Conservation (phyloP, 2,113 vertebrate genomes). For the Naja naja region DNA sequence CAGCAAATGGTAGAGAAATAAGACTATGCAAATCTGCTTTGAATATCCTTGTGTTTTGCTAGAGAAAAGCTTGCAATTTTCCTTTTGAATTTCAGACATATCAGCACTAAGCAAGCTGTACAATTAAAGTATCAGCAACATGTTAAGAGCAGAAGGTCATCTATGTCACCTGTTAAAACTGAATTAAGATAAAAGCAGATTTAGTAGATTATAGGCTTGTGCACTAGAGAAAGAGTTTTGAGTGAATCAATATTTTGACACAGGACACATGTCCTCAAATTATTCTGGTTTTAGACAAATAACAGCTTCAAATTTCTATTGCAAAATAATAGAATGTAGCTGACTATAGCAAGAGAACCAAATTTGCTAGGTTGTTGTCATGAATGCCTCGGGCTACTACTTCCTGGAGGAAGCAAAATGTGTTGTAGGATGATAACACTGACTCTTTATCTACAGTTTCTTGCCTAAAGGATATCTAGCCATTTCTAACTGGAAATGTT, state of each 20-base stretch:
- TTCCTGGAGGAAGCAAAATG: background rate
- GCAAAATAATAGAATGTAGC: background rate
- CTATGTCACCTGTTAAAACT: background rate
- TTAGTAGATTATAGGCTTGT: background rate
- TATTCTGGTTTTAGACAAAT: background rate
- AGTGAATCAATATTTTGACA: background rate
- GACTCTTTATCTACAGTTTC: background rate
- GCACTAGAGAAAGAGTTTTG: background rate
- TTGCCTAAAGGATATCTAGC: background rate
- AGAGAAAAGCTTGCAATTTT: background rate
- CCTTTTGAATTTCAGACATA: background rate
- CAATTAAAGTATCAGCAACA: background rate
- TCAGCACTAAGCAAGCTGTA: background rate
- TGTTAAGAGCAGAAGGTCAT: background rate
- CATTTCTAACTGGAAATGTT: background rate
- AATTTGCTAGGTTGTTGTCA: background rate
- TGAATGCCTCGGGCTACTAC: background rate
- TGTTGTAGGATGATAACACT: background rate
- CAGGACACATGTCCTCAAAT: background rate
- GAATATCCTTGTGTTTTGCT: background rate
- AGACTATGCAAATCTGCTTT: background rate
- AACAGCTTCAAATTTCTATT: background rate
- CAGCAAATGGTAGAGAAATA: background rate
- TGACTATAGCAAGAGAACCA: background rate
- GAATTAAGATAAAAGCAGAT: background rate